phyloP scores from a whole-genome alignment of 2,113 vertebrate species.

The Narcine bancroftii region DNA sequence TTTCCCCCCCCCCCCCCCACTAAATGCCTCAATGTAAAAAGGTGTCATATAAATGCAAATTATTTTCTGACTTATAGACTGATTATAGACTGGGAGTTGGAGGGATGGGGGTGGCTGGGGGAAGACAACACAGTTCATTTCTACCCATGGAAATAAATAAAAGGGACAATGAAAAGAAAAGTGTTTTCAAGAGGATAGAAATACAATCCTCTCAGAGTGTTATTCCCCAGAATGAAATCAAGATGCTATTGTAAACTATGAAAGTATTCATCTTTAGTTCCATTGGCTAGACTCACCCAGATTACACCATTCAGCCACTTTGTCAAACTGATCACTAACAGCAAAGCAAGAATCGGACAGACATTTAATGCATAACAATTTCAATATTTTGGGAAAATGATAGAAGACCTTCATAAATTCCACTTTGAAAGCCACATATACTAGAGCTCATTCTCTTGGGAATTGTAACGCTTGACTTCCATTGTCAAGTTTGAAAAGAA shows the following conservation, averaged over 20 bases:
- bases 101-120: no score
- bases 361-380: neutral
- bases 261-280: conserved; percentile 16
- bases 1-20: no score
- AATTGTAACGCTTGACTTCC: neutral
- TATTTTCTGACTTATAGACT: neutral
- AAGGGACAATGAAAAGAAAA: neutral
- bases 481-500: conserved; percentile 2
- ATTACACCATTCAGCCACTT: neutral
- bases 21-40: neutral
- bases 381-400: conserved; percentile 7
- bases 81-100: neutral
- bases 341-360: neutral
- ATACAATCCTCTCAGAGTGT: neutral
- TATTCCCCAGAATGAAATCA: neutral
- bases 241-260: neutral
- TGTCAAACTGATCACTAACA: neutral
- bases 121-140: neutral
- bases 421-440: neutral
- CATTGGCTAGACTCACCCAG: neutral
- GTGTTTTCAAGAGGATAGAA: neutral
- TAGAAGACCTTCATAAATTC: neutral
- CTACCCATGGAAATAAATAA: neutral
- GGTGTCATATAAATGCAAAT: neutral
- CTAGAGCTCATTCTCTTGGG: neutral